Evolutionary conservation across 2,113 vertebrate species (phyloP).

Genomic region (Oceanodroma tethys): DNA sequence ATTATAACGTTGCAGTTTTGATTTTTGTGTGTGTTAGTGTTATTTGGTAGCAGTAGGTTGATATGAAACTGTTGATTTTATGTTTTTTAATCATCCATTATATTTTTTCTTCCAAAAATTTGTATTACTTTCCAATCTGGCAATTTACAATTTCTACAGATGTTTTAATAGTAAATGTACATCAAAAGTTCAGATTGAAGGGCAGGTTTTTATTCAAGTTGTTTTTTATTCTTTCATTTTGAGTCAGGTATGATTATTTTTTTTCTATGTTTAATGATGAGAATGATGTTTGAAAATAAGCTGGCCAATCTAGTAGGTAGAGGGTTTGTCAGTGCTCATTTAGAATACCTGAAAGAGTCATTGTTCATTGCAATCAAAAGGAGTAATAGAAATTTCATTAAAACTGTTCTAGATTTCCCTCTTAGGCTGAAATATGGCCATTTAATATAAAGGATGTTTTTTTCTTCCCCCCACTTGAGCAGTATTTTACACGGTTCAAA

Average conservation of each 20-base stretch:
- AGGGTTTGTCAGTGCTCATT: not conserved
- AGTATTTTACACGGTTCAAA: not conserved
- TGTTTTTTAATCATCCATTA: not conserved
- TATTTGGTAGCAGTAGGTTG: not conserved
- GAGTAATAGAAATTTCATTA: not conserved
- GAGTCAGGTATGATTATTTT: not conserved
- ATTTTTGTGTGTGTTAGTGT: not conserved
- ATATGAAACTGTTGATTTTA: not conserved
- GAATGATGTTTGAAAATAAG: not conserved
- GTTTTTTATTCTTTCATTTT: not conserved
- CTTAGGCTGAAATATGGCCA: not conserved
- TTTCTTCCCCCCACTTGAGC: not conserved
- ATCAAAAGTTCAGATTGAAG: not conserved
- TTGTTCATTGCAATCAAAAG: not conserved
- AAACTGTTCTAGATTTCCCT: not conserved
- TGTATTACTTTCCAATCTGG: not conserved
- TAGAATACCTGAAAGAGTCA: not conserved
- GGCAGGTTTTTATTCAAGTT: not conserved
- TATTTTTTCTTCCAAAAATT: not conserved
- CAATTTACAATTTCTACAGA: not conserved
- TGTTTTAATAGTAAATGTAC: not conserved
- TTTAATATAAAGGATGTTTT: not conserved
- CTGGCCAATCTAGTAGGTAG: not conserved
- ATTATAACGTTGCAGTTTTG: not conserved
- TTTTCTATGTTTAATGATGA: not conserved